Percentiles rank a stretch among this genome's conserved stretches.
Evolutionary conservation across 2,797 vertebrate species (phyloP).

Genomic region (Dicrostonyx torquatus): DNA sequence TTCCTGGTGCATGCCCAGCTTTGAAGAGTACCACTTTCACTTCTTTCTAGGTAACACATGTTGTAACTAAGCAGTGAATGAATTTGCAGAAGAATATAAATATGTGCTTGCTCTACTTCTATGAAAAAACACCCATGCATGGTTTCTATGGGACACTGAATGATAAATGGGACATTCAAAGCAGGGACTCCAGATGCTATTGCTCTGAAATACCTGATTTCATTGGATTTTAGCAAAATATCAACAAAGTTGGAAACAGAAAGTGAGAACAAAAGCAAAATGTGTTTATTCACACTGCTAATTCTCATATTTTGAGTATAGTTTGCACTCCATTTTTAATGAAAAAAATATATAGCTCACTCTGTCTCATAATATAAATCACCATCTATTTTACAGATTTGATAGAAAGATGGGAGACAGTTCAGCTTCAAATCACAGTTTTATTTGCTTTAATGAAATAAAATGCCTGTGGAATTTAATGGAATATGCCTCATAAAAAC

Average conservation of each 20-base stretch:
- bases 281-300: neutral
- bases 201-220: neutral
- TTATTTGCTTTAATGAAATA: constrained; percentile 72
- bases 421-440: constrained; percentile 65
- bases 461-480: constrained; percentile 72
- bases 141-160: neutral
- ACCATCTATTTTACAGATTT: constrained; percentile 59
- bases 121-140: neutral
- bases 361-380: constrained; percentile 40
- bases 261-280: constrained; percentile 8
- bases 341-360: neutral
- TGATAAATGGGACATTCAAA: neutral
- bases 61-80: neutral
- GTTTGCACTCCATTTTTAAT: neutral
- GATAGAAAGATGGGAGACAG: constrained; percentile 1
- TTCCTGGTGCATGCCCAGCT: neutral
- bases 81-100: neutral
- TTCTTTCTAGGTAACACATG: constrained; percentile 5
- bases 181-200: neutral
- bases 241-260: neutral
- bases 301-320: neutral
- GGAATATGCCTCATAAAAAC: constrained; percentile 63
- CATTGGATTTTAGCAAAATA: neutral
- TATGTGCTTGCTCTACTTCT: neutral
- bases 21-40: neutral